Base-by-base conservation (phyloP, 1,140 invertebrate species). In the Leptoteleia sp. region DNA sequence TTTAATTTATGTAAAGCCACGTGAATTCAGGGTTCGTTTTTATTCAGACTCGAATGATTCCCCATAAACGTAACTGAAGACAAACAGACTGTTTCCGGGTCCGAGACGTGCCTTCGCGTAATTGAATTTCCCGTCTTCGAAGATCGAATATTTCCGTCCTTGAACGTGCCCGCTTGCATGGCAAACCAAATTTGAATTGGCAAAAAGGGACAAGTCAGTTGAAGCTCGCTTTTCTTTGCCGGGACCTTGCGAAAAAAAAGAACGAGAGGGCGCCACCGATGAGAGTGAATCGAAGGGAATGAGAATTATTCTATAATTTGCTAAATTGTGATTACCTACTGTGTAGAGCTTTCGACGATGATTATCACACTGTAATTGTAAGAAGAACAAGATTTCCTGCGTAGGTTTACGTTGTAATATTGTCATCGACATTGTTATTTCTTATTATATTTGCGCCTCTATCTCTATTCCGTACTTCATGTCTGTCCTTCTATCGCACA, bases 271-370 rank as follows among this genome's bases (percentile, higher is more conserved):
- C 48, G 38, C 6, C 33, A 27, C 8, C 11, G 27, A 50, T 11
- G 54, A 68, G 54, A 67, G 48, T 11, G 6, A 68, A 33, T 55
- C 54, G 37, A 70, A 75, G 64, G 70, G 65, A 79, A 73, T 52
- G 70, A 75, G 76, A 68, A 59, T 79, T 64, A 50, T 29, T n/a
- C 59, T 71, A 65, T 57, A 54, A 72, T 78, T 72, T 52, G 59
- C 65, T 40, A 72, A 67, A 78, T 70, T 65, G 45, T 72, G 64
- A 67, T 61, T 73, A 68, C 37, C 47, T 67, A 78, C 62, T 52
- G 29, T 55, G 50, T 76, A 76, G 54, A 79, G 55, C 64, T 64
- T 68, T 79, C 35, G 54, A 54, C 67, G 40, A 68, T 19, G 55
- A 68, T 55, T 68, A 62, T 72, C 17, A 16, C 67, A 68, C 72